Evolutionary conservation across 64 coral and sea anemone species (phyloP).

Genomic region (Actinia tenebrosa): DNA sequence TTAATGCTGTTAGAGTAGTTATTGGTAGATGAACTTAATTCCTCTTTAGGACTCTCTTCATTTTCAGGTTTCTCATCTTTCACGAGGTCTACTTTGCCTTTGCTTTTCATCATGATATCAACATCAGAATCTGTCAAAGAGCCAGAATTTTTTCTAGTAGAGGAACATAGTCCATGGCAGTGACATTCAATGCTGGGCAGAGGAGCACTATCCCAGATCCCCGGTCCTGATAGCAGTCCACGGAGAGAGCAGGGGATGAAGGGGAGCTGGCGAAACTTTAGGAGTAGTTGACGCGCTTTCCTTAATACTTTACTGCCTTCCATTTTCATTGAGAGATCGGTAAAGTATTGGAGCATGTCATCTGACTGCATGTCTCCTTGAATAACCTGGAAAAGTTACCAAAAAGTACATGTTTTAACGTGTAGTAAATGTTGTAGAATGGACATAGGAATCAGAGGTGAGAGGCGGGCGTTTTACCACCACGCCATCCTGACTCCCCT

Average conservation of each 20-base stretch:
- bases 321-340: slow-evolving; percentile 96
- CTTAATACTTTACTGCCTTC: slow-evolving; percentile 77
- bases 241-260: slow-evolving; percentile 86
- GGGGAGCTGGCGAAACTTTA: slow-evolving; percentile 84
- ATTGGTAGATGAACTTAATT: neutral
- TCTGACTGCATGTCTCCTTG: slow-evolving; percentile 65
- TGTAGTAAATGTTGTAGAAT: no score
- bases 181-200: slow-evolving; percentile 84
- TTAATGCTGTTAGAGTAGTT: neutral
- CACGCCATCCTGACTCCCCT: no score
- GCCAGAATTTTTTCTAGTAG: neutral
- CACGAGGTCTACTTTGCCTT: neutral
- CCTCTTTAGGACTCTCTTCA: neutral
- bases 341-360: slow-evolving; percentile 94
- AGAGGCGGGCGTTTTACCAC: no score
- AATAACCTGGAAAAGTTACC: slow-evolving; percentile 2
- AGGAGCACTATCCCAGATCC: slow-evolving; percentile 93
- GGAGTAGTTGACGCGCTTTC: slow-evolving; percentile 66
- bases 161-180: slow-evolving; percentile 59
- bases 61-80: neutral
- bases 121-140: neutral
- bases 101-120: neutral
- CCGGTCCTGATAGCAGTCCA: slow-evolving; percentile 84
- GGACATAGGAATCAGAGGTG: neutral
- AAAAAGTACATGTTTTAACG: neutral